Percentiles rank a stretch among this genome's conserved stretches.
Evolutionary conservation across 2,888 invertebrate genomes (phyloP).

Genomic region (Xiphydria camelus): DNA sequence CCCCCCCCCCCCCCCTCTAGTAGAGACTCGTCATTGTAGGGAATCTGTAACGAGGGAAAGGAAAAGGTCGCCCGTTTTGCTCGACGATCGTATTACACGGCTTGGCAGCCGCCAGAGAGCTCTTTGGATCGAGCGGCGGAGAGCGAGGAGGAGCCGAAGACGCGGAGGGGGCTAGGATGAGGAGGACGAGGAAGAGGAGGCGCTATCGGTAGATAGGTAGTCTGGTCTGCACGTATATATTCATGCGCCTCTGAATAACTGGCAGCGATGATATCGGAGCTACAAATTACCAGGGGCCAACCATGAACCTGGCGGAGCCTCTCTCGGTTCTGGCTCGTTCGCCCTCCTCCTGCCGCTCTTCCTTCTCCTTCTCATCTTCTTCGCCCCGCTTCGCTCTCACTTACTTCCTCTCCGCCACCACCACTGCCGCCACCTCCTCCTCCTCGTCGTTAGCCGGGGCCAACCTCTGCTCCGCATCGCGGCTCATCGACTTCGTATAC

Average conservation of each 20-base stretch:
- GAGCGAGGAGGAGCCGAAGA: constrained; percentile 6
- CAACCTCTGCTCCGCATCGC: constrained; percentile 25
- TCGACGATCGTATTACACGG: constrained; percentile 9
- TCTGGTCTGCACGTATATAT: constrained; percentile 25
- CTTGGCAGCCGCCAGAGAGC: constrained; percentile 1
- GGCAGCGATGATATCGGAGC: constrained; percentile 42
- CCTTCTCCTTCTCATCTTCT: constrained; percentile 9
- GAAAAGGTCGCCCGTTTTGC: constrained; percentile 4
- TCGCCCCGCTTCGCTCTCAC: constrained; percentile 11
- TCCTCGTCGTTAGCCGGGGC: constrained; percentile 6
- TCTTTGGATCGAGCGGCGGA: constrained; percentile 4
- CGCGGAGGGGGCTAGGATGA: constrained; percentile 19
- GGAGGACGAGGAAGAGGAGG: constrained; percentile 20
- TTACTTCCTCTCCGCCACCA: constrained; percentile 9
- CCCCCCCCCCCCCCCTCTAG: background rate
- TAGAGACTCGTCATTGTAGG: background rate
- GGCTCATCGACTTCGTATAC: constrained; percentile 39
- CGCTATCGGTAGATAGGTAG: constrained; percentile 36
- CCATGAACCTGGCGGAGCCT: constrained; percentile 29
- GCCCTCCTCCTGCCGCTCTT: constrained; percentile 10
- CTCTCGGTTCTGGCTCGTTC: constrained; percentile 4
- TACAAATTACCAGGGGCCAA: constrained; percentile 44
- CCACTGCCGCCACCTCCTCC: background rate
- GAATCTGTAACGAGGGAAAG: constrained; percentile 9
- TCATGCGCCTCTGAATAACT: constrained; percentile 38